These are phyloP conservation scores for Macrotrachela quadricornifera DNA, from an alignment of 1,140 invertebrate genomes.

Conservation along the genomic window DNA sequence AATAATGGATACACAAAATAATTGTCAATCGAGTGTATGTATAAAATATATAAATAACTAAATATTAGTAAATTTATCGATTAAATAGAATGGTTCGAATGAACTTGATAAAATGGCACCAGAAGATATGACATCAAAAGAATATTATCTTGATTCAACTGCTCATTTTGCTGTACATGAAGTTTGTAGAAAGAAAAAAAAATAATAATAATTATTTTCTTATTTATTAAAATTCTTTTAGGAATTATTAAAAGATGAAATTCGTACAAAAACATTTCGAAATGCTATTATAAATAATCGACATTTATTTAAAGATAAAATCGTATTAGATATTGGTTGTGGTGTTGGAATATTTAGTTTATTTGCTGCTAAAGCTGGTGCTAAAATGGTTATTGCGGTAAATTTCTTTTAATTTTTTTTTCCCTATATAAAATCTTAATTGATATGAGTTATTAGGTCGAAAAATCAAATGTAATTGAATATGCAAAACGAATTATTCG, in stretches of 20 bases:
- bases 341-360: slow-evolving; percentile 97
- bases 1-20: too few relatives aligned
- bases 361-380: slow-evolving; percentile 98
- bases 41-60: too few relatives aligned
- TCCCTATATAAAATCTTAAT: too few relatives aligned
- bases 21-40: too few relatives aligned
- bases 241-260: slow-evolving; percentile 98
- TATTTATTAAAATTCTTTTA: slow-evolving; percentile 20
- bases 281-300: slow-evolving; percentile 99
- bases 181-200: slow-evolving; percentile 10
- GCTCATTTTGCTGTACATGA: slow-evolving; percentile 99
- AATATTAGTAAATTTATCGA: too few relatives aligned
- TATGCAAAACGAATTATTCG: slow-evolving; percentile 35
- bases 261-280: slow-evolving; percentile 87
- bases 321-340: slow-evolving; percentile 86
- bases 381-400: slow-evolving; percentile 67
- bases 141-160: slow-evolving; percentile 95
- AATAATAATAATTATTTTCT: slow-evolving; percentile 9
- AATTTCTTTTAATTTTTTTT: too few relatives aligned
- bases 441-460: too few relatives aligned
- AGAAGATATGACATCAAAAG: slow-evolving; percentile 11
- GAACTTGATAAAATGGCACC: too few relatives aligned
- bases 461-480: slow-evolving; percentile 39
- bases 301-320: slow-evolving; percentile 56
- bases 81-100: too few relatives aligned